Evolutionary conservation across 2,888 invertebrate genomes (phyloP), one percentile per base, ranked within the genome.

Genomic region (Pyralis farinalis): DNA sequence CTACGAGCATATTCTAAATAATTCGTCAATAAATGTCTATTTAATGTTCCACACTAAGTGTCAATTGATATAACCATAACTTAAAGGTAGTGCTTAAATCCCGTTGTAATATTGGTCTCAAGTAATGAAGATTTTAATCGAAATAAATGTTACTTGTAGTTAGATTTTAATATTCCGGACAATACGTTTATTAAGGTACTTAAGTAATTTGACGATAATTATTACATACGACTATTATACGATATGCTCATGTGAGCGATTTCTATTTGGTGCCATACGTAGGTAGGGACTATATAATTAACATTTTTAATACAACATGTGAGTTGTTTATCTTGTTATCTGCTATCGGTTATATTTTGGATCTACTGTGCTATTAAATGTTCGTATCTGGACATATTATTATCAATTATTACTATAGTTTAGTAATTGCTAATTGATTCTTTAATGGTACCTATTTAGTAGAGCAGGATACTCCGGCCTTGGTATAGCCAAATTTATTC

Each of bases 161-260:
- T 65, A 68, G 63, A 57, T 42, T 60, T 56, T 57, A 63, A 52
- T 49, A 42, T 52, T 65, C 63, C 56, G 63, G 72, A 76, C 71
- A 74, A 73, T 65, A 64, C 63, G 25, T 25, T 25, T 25, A n/a
- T 4, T 25, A 50, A 40, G 50, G 42, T 63, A 64, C 40, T 56
- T 65, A 67, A 54, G 51, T 36, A 47, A 42, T 58, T 60, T 16
- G 16, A 16, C 16, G 55, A 46, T 54, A 56, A 57, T 51, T 53
- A 51, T 52, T 48, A 41, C 54, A 47, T 42, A 51, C 44, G 48
- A 39, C 46, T 44, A 49, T 41, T 44, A 40, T 45, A 25, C n/a
- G 7, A 42, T 44, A 37, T 39, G 31, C 42, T 40, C 27, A 21
- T 28, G 30, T 31, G 40, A 32, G 37, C 34, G 32, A 7, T 16